Evolutionary conservation across 2,888 invertebrate genomes (phyloP), one percentile per base, ranked within the genome.

Genomic region (Hyles lineata): DNA sequence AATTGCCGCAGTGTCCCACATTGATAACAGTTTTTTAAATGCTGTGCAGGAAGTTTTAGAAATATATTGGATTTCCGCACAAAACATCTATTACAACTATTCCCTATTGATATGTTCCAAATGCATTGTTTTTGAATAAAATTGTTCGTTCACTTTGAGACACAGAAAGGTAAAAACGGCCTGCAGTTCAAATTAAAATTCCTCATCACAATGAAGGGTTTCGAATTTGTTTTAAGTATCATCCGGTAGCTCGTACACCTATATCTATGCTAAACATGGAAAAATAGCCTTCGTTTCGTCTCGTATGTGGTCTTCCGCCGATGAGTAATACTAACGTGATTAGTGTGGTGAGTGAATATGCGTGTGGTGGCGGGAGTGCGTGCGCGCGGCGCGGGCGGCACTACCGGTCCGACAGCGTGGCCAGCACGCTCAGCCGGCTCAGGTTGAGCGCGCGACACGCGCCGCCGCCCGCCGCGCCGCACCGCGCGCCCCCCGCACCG

Each of bases 351-450:
- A n/a, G 19, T 55, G 6, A 55, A 55, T 55, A n/a, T 7, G 55
- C 7, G 55, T 6, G 55, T 52, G 2, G 17, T 7, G 19, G 17
- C 55, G 55, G n/a, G 17, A 50, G 67, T 50, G 35, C 21, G 15
- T 23, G 67, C 60, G 9, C 17, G 15, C 1, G 63, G 3, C 25
- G 60, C 21, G 25, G 11, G 23, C 63, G n/a, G 7, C 55, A 5
- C 80, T 86, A 92, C 75, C 93, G 91, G 77, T 93, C 93, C 1
- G 92, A 83, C 67, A 88, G 82, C 9, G 85, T 86, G 72, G 86
- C 79, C 63, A 91, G 81, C 70, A 86, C 84, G 74, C 87, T 79
- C 67, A 93, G 85, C 79, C 85, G 85, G 81, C 89, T 87, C 69
- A 91, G 83, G 75, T 91, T 85, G 71, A 91, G 82, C 88, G 89